A percentile compares a stretch with the other conserved stretches of the same genome.
These are phyloP conservation scores for Tympanoctomys barrerae DNA, from an alignment of 2,797 vertebrate species.

Conservation along the genomic window DNA sequence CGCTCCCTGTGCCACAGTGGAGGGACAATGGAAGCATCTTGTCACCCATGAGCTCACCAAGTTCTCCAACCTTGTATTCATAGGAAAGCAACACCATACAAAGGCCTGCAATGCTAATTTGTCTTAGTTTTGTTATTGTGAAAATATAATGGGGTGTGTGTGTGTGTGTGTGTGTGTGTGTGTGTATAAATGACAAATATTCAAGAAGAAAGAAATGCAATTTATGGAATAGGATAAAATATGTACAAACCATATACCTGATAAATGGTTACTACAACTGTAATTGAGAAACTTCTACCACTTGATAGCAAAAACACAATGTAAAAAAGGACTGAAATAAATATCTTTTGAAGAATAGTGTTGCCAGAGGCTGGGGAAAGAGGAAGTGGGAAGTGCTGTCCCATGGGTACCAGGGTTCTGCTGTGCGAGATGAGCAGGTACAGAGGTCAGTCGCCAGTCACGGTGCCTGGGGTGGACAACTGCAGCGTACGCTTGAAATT, in stretches of 20 bases:
- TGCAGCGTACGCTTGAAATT: too few species aligned
- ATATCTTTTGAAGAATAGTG: neutral
- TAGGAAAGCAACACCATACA: neutral
- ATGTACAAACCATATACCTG: neutral
- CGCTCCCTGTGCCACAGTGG: neutral
- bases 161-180: neutral
- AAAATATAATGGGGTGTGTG: neutral
- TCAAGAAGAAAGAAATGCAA: neutral
- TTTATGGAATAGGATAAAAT: neutral
- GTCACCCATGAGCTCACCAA: neutral
- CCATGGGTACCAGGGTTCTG: neutral
- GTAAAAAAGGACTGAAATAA: neutral
- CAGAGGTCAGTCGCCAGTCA: fast-evolving
- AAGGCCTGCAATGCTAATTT: neutral
- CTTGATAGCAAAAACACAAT: neutral
- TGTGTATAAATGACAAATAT: neutral
- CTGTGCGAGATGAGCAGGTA: neutral
- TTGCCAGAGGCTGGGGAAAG: neutral
- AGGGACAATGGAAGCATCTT: neutral
- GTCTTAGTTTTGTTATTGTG: neutral
- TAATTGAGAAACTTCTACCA: neutral
- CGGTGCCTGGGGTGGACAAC: neutral
- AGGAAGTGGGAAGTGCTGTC: neutral
- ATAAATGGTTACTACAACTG: neutral
- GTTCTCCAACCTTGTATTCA: neutral